phyloP scores from a whole-genome alignment of 2,797 vertebrate genomes.

The Onychomys arenicola region DNA sequence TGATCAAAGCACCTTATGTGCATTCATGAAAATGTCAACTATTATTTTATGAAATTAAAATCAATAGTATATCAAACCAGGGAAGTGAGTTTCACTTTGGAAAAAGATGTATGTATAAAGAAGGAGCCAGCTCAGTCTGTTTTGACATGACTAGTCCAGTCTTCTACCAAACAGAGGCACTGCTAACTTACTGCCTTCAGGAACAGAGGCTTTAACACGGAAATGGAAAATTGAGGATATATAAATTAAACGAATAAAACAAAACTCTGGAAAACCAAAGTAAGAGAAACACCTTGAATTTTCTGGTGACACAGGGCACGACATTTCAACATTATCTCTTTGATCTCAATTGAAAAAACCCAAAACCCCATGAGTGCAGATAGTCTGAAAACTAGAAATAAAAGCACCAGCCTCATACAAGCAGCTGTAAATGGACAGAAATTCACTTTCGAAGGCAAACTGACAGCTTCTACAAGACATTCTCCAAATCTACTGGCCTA shows the following conservation, averaged over 20 bases:
- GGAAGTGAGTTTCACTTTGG: constrained; percentile 32
- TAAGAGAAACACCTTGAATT: not conserved
- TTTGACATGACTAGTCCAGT: constrained; percentile 37
- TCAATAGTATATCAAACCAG: not conserved
- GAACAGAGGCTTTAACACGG: constrained; percentile 44
- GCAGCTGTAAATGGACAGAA: constrained; percentile 47
- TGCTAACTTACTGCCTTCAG: constrained; percentile 12
- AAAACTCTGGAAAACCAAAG: constrained; percentile 53
- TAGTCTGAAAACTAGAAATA: constrained; percentile 54
- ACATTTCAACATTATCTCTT: constrained; percentile 45
- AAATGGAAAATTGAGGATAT: constrained; percentile 45
- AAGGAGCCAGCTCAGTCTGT: not conserved
- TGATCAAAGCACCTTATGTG: not conserved
- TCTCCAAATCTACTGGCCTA: not conserved
- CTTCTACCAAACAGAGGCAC: constrained; percentile 21
- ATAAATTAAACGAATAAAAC: not conserved
- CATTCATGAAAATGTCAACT: not conserved
- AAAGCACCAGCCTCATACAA: not conserved
- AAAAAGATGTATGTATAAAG: constrained; percentile 21
- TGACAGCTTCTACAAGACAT: constrained; percentile 50
- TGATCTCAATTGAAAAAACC: constrained; percentile 30
- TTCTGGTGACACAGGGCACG: constrained; percentile 18
- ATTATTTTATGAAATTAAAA: not conserved
- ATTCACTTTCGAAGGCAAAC: constrained; percentile 48
- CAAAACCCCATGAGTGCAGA: not conserved